These are phyloP conservation scores for Chrysolina haemoptera DNA, from an alignment of 2,888 invertebrate genomes.

Conservation along the genomic window DNA sequence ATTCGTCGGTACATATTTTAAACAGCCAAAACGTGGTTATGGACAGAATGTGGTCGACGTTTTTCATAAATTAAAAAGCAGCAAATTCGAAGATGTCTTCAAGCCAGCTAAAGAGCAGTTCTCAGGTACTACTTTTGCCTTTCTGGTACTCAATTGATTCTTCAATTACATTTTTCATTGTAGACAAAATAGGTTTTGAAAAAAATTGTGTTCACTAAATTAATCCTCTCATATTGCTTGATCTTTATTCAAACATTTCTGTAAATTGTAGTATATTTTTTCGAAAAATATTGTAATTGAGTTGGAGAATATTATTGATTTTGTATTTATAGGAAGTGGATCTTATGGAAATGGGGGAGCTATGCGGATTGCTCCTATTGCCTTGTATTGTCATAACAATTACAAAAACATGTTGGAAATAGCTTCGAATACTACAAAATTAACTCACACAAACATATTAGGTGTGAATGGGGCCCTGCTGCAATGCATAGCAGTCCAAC, in stretches of 20 bases:
- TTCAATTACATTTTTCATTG: too few species aligned
- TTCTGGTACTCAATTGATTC: too few species aligned
- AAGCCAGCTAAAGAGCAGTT: conserved; percentile 73
- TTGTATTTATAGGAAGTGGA: conserved; percentile 69
- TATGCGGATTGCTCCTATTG: conserved; percentile 80
- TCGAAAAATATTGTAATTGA: too few species aligned
- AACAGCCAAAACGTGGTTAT: conserved; percentile 77
- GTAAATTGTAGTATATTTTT: too few species aligned
- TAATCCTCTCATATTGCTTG: too few species aligned
- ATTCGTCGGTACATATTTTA: conserved; percentile 77
- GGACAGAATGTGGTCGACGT: conserved; percentile 75
- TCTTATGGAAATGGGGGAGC: conserved; percentile 87
- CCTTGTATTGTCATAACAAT: conserved; percentile 74
- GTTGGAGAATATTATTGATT: too few species aligned
- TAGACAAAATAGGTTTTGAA: too few species aligned
- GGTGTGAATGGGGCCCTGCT: conserved; percentile 75
- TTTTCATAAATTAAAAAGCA: conserved; percentile 72
- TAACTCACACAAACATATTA: conserved; percentile 77
- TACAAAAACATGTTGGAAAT: conserved; percentile 71
- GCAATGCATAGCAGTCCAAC: conserved; percentile 74
- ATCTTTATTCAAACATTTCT: too few species aligned
- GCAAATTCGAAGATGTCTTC: conserved; percentile 74
- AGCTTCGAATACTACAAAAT: conserved; percentile 70
- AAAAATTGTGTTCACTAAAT: too few species aligned
- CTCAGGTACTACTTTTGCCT: conserved; percentile 30